Evolutionary conservation across 2,113 vertebrate species (phyloP), one percentile per base, ranked within the genome.

Genomic region (Aldabrachelys gigantea): DNA sequence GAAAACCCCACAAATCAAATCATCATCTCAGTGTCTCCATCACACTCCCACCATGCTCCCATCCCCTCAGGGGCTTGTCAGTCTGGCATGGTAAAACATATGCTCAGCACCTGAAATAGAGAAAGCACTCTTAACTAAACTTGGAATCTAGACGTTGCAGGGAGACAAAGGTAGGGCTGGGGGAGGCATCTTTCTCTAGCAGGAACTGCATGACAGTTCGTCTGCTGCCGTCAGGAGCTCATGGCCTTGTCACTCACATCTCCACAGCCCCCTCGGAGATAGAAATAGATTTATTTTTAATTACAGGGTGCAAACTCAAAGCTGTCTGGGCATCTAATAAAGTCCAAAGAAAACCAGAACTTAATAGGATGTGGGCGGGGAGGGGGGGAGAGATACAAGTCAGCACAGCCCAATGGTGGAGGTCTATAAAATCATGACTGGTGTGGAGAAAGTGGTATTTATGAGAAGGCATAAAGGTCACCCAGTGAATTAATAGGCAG

Each of bases 1-100:
- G 95, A 96, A 90, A 96, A 95, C 94, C 96, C 96, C 88, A 92
- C 57, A 95, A 62, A 62, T 78, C 83, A 88, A 93, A 78, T 57
- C 7, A 31, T 31, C 29, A 93, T 47, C 94, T 96, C 96, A 95
- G 96, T 89, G 95, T 93, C 94, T 97, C 95, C 97, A 65, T 93
- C 95, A 85, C 50, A 6, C 91, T 93, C 95, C 85, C 86, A 95
- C 96, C 95, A 95, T 92, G 96, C 94, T 96, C 96, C 96, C 96
- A 95, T 96, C 95, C 94, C 95, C 95, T 92, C 85, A 92, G 89
- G 97, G 97, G 92, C 95, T 85, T 97, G 97, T 97, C 97, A 97
- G 97, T 97, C 96, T 96, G 89, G 88, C 87, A 97, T 91, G 95
- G 96, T 92, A 96, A 96, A 96, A 95, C 96, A 97, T 95, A 97